Percentiles rank a stretch among this genome's conserved stretches.
Conservation (phyloP, 2,113 vertebrate genomes). For the Carollia perspicillata region DNA sequence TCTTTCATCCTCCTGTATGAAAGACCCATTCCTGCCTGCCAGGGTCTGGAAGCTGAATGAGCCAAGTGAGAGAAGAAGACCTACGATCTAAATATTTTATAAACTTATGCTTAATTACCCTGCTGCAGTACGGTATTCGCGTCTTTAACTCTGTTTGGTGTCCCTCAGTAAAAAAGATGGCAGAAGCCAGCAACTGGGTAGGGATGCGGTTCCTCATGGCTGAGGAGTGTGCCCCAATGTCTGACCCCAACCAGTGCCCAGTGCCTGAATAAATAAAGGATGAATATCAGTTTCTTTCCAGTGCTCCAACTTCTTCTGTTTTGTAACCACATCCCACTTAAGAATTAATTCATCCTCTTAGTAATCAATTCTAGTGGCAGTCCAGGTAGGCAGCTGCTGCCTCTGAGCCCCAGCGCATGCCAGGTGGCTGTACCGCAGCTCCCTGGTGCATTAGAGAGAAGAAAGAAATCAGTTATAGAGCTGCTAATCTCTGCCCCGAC, state of each 20-base stretch:
- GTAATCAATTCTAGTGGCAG: constrained; percentile 48
- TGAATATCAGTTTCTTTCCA: neutral
- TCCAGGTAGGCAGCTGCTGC: constrained; percentile 69
- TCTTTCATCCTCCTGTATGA: neutral
- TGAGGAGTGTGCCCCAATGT: neutral
- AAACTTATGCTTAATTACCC: neutral
- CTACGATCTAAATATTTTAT: neutral
- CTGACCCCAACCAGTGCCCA: neutral
- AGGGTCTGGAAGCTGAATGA: neutral
- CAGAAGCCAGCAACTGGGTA: neutral
- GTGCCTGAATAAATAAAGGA: neutral
- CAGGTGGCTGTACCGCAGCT: constrained; percentile 54
- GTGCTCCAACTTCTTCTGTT: neutral
- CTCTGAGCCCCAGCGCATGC: neutral
- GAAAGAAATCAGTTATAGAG: constrained; percentile 66
- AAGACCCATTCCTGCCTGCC: neutral
- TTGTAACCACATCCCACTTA: constrained; percentile 23
- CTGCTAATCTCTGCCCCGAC: constrained; percentile 58
- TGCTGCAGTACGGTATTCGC: neutral
- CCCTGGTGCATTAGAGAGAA: constrained; percentile 55
- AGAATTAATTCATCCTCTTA: constrained; percentile 30
- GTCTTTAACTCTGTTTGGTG: neutral
- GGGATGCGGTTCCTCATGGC: neutral
- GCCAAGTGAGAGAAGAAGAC: neutral
- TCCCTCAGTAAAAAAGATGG: neutral